A percentile compares a stretch with the other conserved stretches of the same genome.
These are phyloP conservation scores for Phalera bucephala DNA, from an alignment of 2,888 invertebrate species.

Conservation along the genomic window DNA sequence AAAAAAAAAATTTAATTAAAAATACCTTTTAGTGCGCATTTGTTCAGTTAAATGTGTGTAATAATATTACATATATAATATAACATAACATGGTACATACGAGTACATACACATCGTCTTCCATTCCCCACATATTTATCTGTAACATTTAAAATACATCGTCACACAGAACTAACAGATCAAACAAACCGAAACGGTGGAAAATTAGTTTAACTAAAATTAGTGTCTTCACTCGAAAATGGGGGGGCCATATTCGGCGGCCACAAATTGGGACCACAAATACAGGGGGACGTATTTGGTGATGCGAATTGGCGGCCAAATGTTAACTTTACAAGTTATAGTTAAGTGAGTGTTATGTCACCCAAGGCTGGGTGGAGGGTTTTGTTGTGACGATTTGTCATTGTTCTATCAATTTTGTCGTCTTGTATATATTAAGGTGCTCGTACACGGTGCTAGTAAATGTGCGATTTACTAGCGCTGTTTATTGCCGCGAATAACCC, in stretches of 20 bases:
- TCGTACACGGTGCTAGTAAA: too few relatives aligned
- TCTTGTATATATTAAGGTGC: too few relatives aligned
- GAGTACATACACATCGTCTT: too few relatives aligned
- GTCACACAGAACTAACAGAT: slow-evolving; percentile 28
- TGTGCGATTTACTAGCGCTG: too few relatives aligned
- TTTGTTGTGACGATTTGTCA: too few relatives aligned
- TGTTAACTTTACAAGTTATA: slow-evolving; percentile 36
- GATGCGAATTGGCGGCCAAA: slow-evolving; percentile 56
- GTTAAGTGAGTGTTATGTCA: slow-evolving; percentile 28
- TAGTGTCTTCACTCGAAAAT: slow-evolving; percentile 63
- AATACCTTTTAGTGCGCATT: too few relatives aligned
- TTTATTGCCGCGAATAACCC: too few relatives aligned
- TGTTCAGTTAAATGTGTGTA: too few relatives aligned
- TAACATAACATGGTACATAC: too few relatives aligned
- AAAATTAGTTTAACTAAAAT: slow-evolving; percentile 57
- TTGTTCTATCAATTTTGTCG: neutral
- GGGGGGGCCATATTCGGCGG: slow-evolving; percentile 54
- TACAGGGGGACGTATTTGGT: slow-evolving; percentile 56
- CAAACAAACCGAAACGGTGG: slow-evolving; percentile 34
- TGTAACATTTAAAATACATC: slow-evolving; percentile 12
- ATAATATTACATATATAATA: too few relatives aligned
- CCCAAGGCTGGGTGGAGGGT: slow-evolving; percentile 19
- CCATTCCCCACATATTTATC: slow-evolving; percentile 6
- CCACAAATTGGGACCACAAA: slow-evolving; percentile 58
- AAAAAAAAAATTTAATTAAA: too few relatives aligned